Conservation (phyloP, 1,140 invertebrate genomes). For the Zaprionus nigranus region DNA sequence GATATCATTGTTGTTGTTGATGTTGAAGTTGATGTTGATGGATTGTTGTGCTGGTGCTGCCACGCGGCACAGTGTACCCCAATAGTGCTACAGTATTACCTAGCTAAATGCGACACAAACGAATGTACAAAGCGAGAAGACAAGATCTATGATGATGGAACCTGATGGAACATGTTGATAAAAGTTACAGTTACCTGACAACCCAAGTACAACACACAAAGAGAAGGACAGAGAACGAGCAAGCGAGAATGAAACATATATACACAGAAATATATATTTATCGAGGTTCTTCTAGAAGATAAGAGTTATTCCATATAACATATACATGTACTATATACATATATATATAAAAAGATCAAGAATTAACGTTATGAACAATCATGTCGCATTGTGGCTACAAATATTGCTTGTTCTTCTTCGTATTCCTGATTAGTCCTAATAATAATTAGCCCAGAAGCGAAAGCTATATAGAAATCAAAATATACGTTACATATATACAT, state of each 20-base stretch:
- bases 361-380: constrained; percentile 15
- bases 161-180: constrained; percentile 5
- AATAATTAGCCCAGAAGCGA: background rate
- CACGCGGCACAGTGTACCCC: background rate
- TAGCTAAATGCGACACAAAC: background rate
- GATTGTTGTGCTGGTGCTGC: background rate
- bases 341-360: constrained; percentile 9
- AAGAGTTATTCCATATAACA: background rate
- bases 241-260: background rate
- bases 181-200: constrained; percentile 27
- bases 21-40: background rate
- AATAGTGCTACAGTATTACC: constrained; percentile 1
- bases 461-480: no score
- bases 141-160: background rate
- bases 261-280: constrained; percentile 1
- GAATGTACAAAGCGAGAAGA: constrained; percentile 21
- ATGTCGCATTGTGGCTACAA: constrained; percentile 1
- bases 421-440: background rate
- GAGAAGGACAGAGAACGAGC: background rate
- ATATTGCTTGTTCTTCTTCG: constrained; percentile 11
- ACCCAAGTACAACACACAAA: constrained; percentile 12
- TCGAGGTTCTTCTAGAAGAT: background rate
- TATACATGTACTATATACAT: background rate
- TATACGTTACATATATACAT: background rate
- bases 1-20: constrained; percentile 14